phyloP scores from a whole-genome alignment of 1,140 invertebrate species.

The Anadara kagoshimensis region DNA sequence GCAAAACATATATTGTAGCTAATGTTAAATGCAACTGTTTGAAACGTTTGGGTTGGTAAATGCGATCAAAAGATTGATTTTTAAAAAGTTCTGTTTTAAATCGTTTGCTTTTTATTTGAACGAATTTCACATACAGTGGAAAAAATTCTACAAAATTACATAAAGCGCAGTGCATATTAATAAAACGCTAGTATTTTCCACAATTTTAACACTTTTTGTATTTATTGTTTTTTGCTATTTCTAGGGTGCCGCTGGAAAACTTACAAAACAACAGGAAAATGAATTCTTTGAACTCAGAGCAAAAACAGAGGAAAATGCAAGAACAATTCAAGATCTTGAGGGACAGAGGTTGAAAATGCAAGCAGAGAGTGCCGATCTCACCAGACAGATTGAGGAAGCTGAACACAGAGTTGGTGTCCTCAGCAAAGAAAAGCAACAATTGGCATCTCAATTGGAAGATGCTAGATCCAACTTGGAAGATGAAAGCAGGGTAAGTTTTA shows the following conservation, averaged over 20 bases:
- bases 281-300: constrained; percentile 95
- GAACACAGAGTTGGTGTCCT: constrained; percentile 97
- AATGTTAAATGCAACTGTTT: too few species aligned
- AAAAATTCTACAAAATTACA: too few species aligned
- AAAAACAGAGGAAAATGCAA: constrained; percentile 84
- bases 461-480: constrained; percentile 98
- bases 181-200: background rate
- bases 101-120: too few species aligned
- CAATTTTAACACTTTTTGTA: background rate
- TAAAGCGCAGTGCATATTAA: background rate
- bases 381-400: constrained; percentile 93
- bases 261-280: constrained; percentile 95
- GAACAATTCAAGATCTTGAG: constrained; percentile 64
- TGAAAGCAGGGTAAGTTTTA: constrained; percentile 83
- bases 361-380: constrained; percentile 96
- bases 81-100: too few species aligned
- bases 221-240: background rate
- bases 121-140: too few species aligned
- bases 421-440: constrained; percentile 96
- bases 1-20: background rate
- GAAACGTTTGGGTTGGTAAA: too few species aligned
- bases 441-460: constrained; percentile 95
- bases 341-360: constrained; percentile 71
- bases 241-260: constrained; percentile 95
- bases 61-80: too few species aligned